Evolutionary conservation across 2,888 invertebrate species (phyloP), one percentile per base, ranked within the genome.

Genomic region (Pomacea canaliculata): DNA sequence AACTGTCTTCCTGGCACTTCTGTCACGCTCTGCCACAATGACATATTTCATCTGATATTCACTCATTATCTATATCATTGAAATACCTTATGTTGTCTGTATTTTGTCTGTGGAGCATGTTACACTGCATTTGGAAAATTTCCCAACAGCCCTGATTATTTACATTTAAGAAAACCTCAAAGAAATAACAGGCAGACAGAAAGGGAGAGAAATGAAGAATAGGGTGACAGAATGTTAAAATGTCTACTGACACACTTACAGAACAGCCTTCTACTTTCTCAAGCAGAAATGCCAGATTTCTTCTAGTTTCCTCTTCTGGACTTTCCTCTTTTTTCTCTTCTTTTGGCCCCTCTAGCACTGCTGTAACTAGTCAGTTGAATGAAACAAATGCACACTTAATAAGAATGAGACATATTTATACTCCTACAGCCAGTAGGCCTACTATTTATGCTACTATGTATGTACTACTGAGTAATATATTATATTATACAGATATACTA

Each of bases 211-310:
- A 59, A 73, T n/a, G 3, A 37, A 37, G 37, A 37, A 37, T 1
- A 0, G 37, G 37, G 37, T 37, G 37, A 37, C 37, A 37, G 37
- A 37, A 37, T 37, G 1, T 37, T 37, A 37, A 37, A 37, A 37
- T 37, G 37, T 37, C 37, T 0, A 37, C 0, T 37, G 37, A 37
- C 37, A 8, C 27, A 91, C 92, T 90, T 89, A 94, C 94, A 92
- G 95, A 94, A 87, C 96, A 96, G 65, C 95, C 95, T 93, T 97
- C 95, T 79, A 98, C 94, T 93, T 95, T 96, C 91, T 97, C 96
- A 82, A 95, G 92, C 79, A 97, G 83, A 78, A 89, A 90, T 0
- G 90, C 90, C 69, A 91, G 81, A 76, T 89, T 89, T 71, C 88
- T 85, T 23, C 88, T 81, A 0, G 86, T 88, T 70, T 90, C 89